Evolutionary conservation across 35 echinoderm and acorn worm genomes (phyloP).

Genomic region (Acanthaster planci): DNA sequence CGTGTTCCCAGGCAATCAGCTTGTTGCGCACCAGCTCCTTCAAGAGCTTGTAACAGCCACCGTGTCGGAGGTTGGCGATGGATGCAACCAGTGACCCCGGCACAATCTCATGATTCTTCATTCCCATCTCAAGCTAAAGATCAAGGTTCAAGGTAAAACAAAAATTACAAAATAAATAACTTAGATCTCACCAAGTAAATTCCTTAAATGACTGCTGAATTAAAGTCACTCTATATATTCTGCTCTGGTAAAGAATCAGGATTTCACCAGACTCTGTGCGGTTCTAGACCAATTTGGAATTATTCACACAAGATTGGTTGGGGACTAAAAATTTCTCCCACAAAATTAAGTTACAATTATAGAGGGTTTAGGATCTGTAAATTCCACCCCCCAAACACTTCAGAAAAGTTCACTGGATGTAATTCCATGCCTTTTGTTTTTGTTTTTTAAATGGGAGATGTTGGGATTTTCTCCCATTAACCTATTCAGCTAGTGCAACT

Average conservation of each 20-base stretch:
- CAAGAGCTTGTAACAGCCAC: constrained; percentile 92
- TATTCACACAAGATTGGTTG: background rate
- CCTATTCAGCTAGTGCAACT: too few species aligned
- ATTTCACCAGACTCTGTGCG: background rate
- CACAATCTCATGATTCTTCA: constrained; percentile 98
- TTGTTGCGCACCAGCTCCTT: constrained; percentile 88
- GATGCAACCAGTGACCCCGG: constrained; percentile 74
- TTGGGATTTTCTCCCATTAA: too few species aligned
- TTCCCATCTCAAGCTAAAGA: constrained; percentile 88
- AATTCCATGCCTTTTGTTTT: too few species aligned
- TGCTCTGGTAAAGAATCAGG: background rate
- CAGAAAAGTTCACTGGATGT: too few species aligned
- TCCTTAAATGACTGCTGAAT: background rate
- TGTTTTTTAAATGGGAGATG: too few species aligned
- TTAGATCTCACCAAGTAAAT: background rate
- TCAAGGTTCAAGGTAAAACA: background rate
- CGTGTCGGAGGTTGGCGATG: constrained; percentile 91
- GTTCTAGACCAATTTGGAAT: background rate
- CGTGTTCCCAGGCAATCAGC: constrained; percentile 85
- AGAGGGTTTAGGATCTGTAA: too few species aligned
- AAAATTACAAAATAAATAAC: background rate
- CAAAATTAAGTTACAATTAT: too few species aligned
- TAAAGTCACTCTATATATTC: background rate
- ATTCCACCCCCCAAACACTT: too few species aligned
- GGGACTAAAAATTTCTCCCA: too few species aligned